phyloP scores from a whole-genome alignment of 1,140 invertebrate species.

The Bombus breviceps region DNA sequence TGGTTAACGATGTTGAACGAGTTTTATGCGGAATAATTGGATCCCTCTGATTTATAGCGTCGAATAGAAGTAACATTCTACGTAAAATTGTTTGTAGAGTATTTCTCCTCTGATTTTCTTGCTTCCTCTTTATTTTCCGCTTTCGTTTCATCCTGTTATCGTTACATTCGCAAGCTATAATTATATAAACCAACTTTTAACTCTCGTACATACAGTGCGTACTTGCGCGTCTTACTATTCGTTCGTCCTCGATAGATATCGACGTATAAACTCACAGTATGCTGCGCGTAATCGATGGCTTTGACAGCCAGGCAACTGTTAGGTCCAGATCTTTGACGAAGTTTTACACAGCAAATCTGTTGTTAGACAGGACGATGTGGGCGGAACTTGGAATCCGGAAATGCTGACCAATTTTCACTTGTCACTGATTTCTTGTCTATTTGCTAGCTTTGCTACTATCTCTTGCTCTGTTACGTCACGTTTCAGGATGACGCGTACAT shows the following conservation, averaged over 20 bases:
- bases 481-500: neutral
- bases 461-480: neutral
- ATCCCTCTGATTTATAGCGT: neutral
- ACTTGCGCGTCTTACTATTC: too few relatives aligned
- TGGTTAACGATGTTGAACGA: neutral
- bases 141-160: too few relatives aligned
- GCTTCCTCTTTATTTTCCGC: too few relatives aligned
- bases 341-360: neutral
- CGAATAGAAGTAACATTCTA: neutral
- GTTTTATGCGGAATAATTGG: neutral
- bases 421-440: neutral
- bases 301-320: neutral
- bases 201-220: too few relatives aligned
- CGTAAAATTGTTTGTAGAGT: too few relatives aligned
- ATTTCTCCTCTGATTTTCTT: too few relatives aligned
- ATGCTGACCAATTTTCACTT: neutral
- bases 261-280: neutral
- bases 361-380: neutral
- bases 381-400: neutral
- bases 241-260: neutral
- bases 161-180: too few relatives aligned
- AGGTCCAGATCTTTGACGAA: neutral
- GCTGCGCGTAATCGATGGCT: neutral
- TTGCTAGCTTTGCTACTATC: neutral
- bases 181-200: too few relatives aligned